Conservation (phyloP, 2,888 invertebrate species). For the Leptothorax acervorum region DNA sequence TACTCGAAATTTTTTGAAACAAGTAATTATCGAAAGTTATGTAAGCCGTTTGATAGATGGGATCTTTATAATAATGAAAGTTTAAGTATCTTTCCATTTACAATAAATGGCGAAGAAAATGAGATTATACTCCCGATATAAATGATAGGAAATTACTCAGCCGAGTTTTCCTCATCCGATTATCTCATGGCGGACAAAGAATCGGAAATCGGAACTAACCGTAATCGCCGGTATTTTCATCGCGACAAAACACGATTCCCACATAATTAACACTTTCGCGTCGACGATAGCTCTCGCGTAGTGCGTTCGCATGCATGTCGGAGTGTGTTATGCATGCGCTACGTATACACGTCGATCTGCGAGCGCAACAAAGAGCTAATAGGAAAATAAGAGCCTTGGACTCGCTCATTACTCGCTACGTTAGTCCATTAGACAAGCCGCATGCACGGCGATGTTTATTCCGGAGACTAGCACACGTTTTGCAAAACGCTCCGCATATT, state of each 20-base stretch:
- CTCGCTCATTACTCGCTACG: slow-evolving; percentile 8
- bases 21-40: neutral
- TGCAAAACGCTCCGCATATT: neutral
- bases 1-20: neutral
- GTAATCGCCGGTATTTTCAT: slow-evolving; percentile 36
- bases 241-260: slow-evolving; percentile 24
- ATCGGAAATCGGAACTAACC: slow-evolving; percentile 41
- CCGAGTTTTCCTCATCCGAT: slow-evolving; percentile 49
- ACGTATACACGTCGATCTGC: neutral
- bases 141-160: slow-evolving; percentile 25
- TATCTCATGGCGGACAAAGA: slow-evolving; percentile 27
- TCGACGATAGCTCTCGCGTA: neutral
- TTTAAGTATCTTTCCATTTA: neutral
- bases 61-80: slow-evolving; percentile 8
- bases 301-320: slow-evolving; percentile 17
- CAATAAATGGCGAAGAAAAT: slow-evolving; percentile 22
- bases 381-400: slow-evolving; percentile 3
- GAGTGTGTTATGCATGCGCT: slow-evolving; percentile 3
- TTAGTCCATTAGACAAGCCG: neutral
- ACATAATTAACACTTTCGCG: slow-evolving; percentile 51
- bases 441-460: neutral
- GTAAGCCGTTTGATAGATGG: neutral
- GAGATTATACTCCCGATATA: neutral
- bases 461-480: neutral
- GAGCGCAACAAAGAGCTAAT: neutral